Conservation (phyloP, 2,888 invertebrate species). For the Harpalus rufipes region DNA sequence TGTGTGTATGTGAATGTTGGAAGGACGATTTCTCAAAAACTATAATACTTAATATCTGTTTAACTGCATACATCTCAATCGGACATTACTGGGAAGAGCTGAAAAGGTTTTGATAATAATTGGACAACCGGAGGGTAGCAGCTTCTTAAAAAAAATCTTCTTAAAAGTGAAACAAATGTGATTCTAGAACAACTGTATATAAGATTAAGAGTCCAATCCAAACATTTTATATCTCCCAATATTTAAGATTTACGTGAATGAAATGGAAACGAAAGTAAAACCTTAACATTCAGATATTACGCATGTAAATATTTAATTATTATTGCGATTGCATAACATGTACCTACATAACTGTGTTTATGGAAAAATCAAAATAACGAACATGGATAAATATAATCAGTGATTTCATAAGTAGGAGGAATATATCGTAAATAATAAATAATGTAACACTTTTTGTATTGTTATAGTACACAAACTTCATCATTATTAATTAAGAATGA, state of each 20-base stretch:
- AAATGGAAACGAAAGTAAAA: slow-evolving; percentile 63
- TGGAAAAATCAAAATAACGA: slow-evolving; percentile 16
- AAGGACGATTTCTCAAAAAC: too few species aligned
- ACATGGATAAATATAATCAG: background rate
- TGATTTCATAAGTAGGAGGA: background rate
- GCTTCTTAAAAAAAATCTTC: too few species aligned
- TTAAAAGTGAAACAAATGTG: background rate
- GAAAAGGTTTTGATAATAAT: too few species aligned
- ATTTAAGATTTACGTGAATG: slow-evolving; percentile 31
- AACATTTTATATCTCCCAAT: background rate
- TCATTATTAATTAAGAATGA: too few species aligned
- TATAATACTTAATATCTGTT: too few species aligned
- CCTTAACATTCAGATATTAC: slow-evolving; percentile 65
- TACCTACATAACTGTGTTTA: slow-evolving; percentile 11
- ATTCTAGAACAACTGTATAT: slow-evolving; percentile 18
- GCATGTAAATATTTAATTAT: slow-evolving; percentile 50
- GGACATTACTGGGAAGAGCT: too few species aligned
- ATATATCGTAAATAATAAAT: background rate
- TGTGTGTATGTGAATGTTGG: too few species aligned
- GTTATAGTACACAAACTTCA: too few species aligned
- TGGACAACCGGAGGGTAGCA: too few species aligned
- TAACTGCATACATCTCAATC: too few species aligned
- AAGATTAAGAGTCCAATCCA: slow-evolving; percentile 12
- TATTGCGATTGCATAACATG: slow-evolving; percentile 53
- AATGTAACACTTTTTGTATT: background rate